A percentile compares a stretch with the other conserved stretches of the same genome.
phyloP scores from a whole-genome alignment of 2,113 vertebrate species.

The Orycteropus afer region DNA sequence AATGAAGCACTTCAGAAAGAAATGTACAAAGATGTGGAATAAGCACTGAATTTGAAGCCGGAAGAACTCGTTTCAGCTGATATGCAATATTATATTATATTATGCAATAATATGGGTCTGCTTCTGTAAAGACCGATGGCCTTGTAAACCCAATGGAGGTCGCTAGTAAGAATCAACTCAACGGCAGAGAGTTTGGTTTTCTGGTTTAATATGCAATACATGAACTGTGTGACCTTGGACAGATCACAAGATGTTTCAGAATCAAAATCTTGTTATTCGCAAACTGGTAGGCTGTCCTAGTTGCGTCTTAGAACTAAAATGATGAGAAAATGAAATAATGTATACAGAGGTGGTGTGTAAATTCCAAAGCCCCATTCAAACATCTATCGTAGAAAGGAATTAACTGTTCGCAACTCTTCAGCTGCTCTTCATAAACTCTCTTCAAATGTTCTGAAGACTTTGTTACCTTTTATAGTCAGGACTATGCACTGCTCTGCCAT shows the following conservation, averaged over 20 bases:
- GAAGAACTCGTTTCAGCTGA: neutral
- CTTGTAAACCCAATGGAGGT: no score
- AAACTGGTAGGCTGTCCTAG: neutral
- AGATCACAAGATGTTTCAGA: neutral
- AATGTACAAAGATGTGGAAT: neutral
- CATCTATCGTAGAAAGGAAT: neutral
- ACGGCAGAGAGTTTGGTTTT: no score
- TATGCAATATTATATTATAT: no score
- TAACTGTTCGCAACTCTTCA: neutral
- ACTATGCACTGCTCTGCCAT: neutral
- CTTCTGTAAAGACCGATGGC: no score
- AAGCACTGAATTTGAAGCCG: constrained; percentile 22
- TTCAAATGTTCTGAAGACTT: neutral
- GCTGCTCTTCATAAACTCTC: neutral
- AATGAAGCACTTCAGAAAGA: constrained; percentile 30
- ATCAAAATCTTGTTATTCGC: neutral
- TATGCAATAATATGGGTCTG: no score
- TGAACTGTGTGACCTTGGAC: neutral
- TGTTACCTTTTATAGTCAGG: neutral
- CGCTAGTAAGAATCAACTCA: no score
- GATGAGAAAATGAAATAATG: neutral
- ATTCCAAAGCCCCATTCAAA: neutral
- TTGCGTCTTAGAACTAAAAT: neutral
- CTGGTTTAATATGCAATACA: neutral
- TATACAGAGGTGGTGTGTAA: neutral